Percentiles rank a stretch among this genome's conserved stretches.
Conservation (phyloP, 2,888 invertebrate genomes). For the Periphyllus acericola region DNA sequence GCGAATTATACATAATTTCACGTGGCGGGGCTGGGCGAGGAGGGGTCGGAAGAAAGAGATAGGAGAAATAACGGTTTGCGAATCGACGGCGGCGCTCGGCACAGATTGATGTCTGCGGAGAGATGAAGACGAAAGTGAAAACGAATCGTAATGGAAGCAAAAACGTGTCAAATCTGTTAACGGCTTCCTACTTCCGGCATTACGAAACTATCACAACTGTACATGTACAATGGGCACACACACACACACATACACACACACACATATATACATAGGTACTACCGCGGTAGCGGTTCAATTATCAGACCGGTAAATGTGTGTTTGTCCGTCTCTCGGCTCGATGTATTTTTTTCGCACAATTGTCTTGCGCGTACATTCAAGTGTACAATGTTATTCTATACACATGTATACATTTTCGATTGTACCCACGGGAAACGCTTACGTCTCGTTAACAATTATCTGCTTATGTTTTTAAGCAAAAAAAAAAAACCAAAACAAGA, state of each 20-base stretch:
- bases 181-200: constrained; percentile 60
- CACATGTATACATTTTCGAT: too few relatives aligned
- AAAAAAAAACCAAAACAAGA: neutral
- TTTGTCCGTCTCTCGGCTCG: neutral
- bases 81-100: neutral
- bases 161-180: constrained; percentile 55
- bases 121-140: constrained; percentile 58
- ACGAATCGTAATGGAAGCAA: constrained; percentile 24
- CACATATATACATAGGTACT: neutral
- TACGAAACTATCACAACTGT: constrained; percentile 57
- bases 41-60: neutral
- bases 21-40: neutral
- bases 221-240: neutral
- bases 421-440: too few relatives aligned
- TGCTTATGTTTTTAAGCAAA: neutral
- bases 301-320: constrained; percentile 51
- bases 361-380: neutral
- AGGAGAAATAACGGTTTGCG: neutral
- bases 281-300: constrained; percentile 19
- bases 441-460: neutral
- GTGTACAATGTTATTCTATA: neutral
- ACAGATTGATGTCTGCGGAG: constrained; percentile 31
- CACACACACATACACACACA: neutral
- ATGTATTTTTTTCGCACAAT: constrained; percentile 4
- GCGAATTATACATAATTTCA: too few relatives aligned